phyloP scores from a whole-genome alignment of 2,888 invertebrate genomes.

The Caenorhabditis sp. region DNA sequence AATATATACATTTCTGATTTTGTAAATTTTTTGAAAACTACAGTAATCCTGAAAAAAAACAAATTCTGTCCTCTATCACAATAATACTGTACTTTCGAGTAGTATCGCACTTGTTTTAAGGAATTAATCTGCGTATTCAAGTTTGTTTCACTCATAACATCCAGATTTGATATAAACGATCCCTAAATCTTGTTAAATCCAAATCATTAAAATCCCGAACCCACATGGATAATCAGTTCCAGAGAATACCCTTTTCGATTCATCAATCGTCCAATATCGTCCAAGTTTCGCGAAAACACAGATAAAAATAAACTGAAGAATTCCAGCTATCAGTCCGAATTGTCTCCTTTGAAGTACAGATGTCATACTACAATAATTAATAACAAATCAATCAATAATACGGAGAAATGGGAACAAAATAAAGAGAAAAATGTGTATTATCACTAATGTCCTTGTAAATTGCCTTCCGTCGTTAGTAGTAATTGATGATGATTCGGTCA shows the following conservation, averaged over 20 bases:
- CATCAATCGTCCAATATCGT: constrained; percentile 60
- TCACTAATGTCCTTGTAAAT: not conserved
- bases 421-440: constrained; percentile 3
- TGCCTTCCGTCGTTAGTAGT: constrained; percentile 3
- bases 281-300: constrained; percentile 59
- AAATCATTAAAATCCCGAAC: constrained; percentile 8
- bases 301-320: constrained; percentile 66
- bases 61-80: no score
- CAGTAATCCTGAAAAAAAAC: no score
- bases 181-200: constrained; percentile 3
- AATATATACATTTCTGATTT: no score
- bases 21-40: no score
- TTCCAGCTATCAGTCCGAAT: constrained; percentile 58
- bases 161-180: no score
- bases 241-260: constrained; percentile 53
- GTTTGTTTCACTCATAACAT: no score
- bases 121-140: no score
- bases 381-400: constrained; percentile 1
- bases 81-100: no score
- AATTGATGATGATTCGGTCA: not conserved
- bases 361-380: not conserved
- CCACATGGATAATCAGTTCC: constrained; percentile 63
- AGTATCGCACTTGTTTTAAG: no score
- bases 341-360: constrained; percentile 55
- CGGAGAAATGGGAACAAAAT: no score